phyloP scores from a whole-genome alignment of 2,797 vertebrate genomes.

The Sylvilagus floridanus region DNA sequence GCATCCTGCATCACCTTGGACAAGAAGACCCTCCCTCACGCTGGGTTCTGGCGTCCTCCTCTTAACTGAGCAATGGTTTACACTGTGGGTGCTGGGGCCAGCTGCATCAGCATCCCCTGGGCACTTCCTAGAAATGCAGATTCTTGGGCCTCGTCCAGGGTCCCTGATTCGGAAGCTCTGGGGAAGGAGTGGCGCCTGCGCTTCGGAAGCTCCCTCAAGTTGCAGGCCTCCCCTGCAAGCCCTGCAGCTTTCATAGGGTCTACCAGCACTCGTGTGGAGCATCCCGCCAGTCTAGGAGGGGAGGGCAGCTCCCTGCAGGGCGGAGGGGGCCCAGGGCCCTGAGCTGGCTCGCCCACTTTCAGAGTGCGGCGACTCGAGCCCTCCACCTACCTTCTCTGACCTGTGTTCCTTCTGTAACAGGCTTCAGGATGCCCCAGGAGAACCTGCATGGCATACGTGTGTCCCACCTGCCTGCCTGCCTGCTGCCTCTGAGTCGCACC shows the following conservation, averaged over 20 bases:
- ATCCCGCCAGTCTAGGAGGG: not conserved
- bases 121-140: not conserved
- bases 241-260: not conserved
- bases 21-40: not conserved
- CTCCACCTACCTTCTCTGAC: not conserved
- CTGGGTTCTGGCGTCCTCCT: not conserved
- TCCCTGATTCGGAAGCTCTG: not conserved
- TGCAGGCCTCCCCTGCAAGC: not conserved
- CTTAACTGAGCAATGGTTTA: not conserved
- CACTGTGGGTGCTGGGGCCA: not conserved
- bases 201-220: not conserved
- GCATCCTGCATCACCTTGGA: not conserved
- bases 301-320: not conserved
- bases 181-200: not conserved
- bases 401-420: not conserved
- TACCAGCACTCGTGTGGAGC: not conserved
- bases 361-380: not conserved
- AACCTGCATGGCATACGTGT: accelerated
- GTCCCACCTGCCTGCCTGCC: accelerated
- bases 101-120: not conserved
- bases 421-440: not conserved
- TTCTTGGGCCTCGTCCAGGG: not conserved
- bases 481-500: not conserved
- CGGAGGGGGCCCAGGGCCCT: not conserved
- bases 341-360: not conserved